phyloP scores from a whole-genome alignment of 53 echinoderm and acorn worm genomes.

The Paracentrotus lividus region DNA sequence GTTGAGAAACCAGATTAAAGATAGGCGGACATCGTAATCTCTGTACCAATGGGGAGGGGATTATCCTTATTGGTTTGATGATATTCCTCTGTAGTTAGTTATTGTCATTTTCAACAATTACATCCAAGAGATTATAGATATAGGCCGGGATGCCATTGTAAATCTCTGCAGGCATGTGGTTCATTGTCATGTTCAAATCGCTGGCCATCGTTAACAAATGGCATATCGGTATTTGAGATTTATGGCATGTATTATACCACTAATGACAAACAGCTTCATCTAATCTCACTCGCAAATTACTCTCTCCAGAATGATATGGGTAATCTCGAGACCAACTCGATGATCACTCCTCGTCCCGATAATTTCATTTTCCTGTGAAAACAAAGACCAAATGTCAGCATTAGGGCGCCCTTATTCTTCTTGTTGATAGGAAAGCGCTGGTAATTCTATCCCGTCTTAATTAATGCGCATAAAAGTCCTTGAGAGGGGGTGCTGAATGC shows the following conservation, averaged over 20 bases:
- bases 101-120: background rate
- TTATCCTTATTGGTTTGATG: conserved; percentile 7
- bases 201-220: conserved; percentile 33
- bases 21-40: conserved; percentile 1
- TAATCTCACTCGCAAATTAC: conserved; percentile 25
- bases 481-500: conserved; percentile 57
- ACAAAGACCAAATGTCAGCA: conserved; percentile 61
- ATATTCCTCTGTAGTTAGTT: background rate
- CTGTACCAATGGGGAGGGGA: conserved; percentile 3
- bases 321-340: conserved; percentile 42
- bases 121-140: background rate
- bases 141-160: background rate
- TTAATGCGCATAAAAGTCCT: conserved; percentile 63
- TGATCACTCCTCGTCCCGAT: conserved; percentile 60
- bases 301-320: conserved; percentile 10
- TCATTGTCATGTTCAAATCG: conserved; percentile 25
- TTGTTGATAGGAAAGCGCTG: conserved; percentile 46
- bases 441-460: conserved; percentile 73
- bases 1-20: background rate
- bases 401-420: conserved; percentile 57
- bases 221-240: conserved; percentile 37
- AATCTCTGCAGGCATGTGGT: conserved; percentile 26
- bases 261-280: conserved; percentile 67
- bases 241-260: conserved; percentile 25
- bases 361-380: conserved; percentile 73